A percentile compares a stretch with the other conserved stretches of the same genome.
These are phyloP conservation scores for Paelopatides confundens DNA, from an alignment of 53 echinoderm and acorn worm species.

Conservation along the genomic window DNA sequence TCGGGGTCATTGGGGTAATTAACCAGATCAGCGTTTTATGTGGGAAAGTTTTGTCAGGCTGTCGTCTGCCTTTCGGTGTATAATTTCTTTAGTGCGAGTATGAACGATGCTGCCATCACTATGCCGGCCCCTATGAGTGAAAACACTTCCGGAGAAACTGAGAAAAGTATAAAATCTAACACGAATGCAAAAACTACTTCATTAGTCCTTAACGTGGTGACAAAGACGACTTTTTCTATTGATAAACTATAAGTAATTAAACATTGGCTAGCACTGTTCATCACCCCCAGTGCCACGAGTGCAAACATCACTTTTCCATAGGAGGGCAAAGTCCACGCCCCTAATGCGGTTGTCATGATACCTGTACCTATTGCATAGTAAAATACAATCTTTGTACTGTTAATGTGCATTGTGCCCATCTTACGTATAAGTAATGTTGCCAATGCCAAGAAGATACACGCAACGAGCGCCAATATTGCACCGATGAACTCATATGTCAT, in stretches of 20 bases:
- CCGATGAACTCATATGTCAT: slow-evolving; percentile 24
- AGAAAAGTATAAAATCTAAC: slow-evolving; percentile 5
- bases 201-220: slow-evolving; percentile 11
- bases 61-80: not conserved
- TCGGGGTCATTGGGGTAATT: too few relatives aligned
- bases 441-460: not conserved
- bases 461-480: not conserved
- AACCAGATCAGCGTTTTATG: too few relatives aligned
- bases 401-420: not conserved
- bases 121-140: not conserved
- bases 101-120: slow-evolving; percentile 3
- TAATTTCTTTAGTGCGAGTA: not conserved
- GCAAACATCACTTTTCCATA: not conserved
- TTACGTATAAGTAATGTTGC: not conserved
- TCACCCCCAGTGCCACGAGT: not conserved
- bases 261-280: not conserved
- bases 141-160: not conserved
- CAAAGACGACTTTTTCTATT: slow-evolving; percentile 2
- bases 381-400: not conserved
- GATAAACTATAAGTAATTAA: not conserved
- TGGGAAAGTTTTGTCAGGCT: too few relatives aligned
- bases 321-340: not conserved
- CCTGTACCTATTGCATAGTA: not conserved
- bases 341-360: not conserved
- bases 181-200: slow-evolving; percentile 25